A percentile compares a stretch with the other conserved stretches of the same genome.
These are phyloP conservation scores for Hemibagrus guttatus DNA, from an alignment of 2,797 vertebrate genomes.

Conservation along the genomic window DNA sequence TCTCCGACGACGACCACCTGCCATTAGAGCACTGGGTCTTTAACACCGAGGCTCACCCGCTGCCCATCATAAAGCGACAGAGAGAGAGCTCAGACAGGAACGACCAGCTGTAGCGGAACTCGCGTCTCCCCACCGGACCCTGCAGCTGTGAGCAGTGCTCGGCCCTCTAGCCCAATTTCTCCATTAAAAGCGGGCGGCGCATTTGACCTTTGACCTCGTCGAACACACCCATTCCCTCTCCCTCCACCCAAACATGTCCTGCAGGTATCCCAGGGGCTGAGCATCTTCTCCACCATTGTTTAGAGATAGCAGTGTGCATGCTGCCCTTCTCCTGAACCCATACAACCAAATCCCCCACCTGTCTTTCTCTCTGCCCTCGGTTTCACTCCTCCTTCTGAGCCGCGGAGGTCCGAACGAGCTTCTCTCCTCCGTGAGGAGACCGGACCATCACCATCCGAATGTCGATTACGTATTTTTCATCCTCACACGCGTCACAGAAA, in stretches of 20 bases:
- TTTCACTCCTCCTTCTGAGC: conserved; percentile 31
- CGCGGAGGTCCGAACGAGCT: conserved; percentile 76
- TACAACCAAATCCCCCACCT: not conserved
- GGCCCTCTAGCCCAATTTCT: conserved; percentile 19
- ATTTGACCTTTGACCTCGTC: not conserved
- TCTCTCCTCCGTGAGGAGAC: conserved; percentile 92
- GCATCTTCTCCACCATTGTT: conserved; percentile 22
- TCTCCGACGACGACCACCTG: conserved; percentile 94
- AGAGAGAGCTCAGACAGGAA: conserved; percentile 72
- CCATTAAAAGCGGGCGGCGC: not conserved
- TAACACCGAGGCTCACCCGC: conserved; percentile 96
- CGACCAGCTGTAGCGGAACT: conserved; percentile 73
- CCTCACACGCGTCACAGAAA: conserved; percentile 29
- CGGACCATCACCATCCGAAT: conserved; percentile 57
- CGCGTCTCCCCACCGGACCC: conserved; percentile 4
- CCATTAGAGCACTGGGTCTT: conserved; percentile 96
- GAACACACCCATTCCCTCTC: not conserved
- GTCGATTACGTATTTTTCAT: not conserved
- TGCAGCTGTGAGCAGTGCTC: not conserved
- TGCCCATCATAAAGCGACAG: conserved; percentile 84
- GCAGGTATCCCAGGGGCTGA: not conserved
- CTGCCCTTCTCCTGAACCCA: conserved; percentile 57
- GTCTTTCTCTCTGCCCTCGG: not conserved
- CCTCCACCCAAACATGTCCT: not conserved
- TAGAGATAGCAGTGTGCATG: conserved; percentile 60